Conservation (phyloP, 92 coral and sea anemone genomes). For the Palythoa grandiflora region DNA sequence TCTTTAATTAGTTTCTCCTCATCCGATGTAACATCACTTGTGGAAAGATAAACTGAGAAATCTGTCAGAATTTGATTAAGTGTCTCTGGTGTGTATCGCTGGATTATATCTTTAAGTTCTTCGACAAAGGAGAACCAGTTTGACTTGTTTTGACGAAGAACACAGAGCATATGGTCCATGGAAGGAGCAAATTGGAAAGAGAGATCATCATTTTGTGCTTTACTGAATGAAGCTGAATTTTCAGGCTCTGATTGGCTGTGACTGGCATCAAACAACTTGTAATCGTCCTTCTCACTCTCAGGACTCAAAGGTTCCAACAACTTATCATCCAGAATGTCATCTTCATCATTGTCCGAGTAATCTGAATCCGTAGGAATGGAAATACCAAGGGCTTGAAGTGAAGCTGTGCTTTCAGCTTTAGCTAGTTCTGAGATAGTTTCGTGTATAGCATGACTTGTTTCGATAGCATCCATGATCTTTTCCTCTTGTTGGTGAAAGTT, state of each 20-base stretch:
- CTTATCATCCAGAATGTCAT: neutral
- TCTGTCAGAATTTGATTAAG: neutral
- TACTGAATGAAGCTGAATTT: conserved; percentile 6
- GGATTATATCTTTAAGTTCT: conserved; percentile 7
- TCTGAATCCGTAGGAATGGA: conserved; percentile 51
- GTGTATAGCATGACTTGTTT: conserved; percentile 22
- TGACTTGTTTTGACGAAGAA: conserved; percentile 2
- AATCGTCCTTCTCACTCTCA: conserved; percentile 16
- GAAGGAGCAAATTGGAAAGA: conserved; percentile 11
- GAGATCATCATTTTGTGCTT: conserved; percentile 11
- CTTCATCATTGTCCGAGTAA: conserved; percentile 16
- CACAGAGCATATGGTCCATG: neutral
- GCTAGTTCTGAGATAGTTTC: conserved; percentile 37
- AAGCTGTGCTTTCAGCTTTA: conserved; percentile 40
- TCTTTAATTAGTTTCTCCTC: conserved; percentile 8
- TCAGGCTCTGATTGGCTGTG: conserved; percentile 7
- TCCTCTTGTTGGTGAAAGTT: conserved; percentile 63
- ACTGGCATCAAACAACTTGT: neutral
- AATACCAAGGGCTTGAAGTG: conserved; percentile 54
- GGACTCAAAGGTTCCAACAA: conserved; percentile 28
- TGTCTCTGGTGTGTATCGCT: conserved; percentile 2
- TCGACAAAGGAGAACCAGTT: conserved; percentile 22
- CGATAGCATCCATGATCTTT: conserved; percentile 60
- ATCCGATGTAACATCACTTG: conserved; percentile 2
- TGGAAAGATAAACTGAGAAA: conserved; percentile 10